Base-by-base conservation (phyloP, 2,888 invertebrate genomes). In the Erannis defoliaria region DNA sequence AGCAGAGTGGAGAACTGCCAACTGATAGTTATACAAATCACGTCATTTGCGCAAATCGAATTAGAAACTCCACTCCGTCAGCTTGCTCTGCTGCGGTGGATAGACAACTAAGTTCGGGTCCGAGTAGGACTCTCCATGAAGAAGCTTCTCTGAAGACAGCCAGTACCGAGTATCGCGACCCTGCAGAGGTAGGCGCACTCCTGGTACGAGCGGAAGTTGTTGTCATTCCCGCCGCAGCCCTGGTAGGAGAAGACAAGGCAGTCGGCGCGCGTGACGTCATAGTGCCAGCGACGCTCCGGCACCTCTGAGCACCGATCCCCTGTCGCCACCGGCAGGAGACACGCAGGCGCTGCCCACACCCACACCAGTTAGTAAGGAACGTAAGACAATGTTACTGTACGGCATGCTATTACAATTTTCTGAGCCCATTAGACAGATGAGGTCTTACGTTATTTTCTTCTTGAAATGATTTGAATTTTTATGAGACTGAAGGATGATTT, bases 221-320 rank as follows among this genome's bases (percentile, higher is more conserved):
- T 98, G 79, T 94, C 94, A 89, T 97, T 97, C 77, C 98, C 98
- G 67, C 95, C 96, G 89, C 98, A 98, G 89, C 98, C 98, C 70
- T 95, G 94, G 93, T 96, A 98, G 78, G 96, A 94, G 92, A 98
- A 98, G 56, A 95, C 94, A 70, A 95, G 88, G 88, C 98, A 98
- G 77, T 95, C 95, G 71, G 94, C 95, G 71, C 93, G 90, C 51
- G 90, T 90, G 68, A 94, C 94, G 86, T 96, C 95, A 87, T 95
- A 97, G 93, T 95, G 95, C 95, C 96, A 97, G 78, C 97, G 94
- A 68, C 95, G 95, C 71, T 82, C 84, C 74, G 87, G 79, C 74
- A 56, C 57, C 54, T 23, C 67, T 18, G 49, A 78, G 71, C 86
- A 84, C 45, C 66, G 29, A 68, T 31, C 56, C 14, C 90, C 86